phyloP scores from a whole-genome alignment of 2,113 vertebrate genomes.

The Tachuris rubrigastra region DNA sequence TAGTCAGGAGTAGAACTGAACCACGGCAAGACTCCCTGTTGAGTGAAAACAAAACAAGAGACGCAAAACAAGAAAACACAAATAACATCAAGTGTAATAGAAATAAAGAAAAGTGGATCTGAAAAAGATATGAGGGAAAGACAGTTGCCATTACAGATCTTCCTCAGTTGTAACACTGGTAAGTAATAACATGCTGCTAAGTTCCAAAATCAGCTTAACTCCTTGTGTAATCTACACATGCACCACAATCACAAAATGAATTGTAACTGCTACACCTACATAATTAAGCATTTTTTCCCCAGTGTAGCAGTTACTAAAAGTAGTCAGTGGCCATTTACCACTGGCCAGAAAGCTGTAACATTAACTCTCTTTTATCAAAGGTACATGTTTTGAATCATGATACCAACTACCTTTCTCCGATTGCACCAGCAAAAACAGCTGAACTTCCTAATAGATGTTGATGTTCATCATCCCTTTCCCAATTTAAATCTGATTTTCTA shows the following conservation, averaged over 20 bases:
- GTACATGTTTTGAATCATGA: not conserved
- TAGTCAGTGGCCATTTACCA: not conserved
- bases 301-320: not conserved
- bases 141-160: not conserved
- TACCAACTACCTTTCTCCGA: not conserved
- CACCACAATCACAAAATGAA: not conserved
- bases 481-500: not conserved
- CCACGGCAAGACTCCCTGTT: not conserved
- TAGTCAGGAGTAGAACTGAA: not conserved
- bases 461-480: not conserved
- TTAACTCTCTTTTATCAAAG: not conserved
- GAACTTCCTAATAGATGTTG: not conserved
- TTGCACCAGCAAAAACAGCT: not conserved
- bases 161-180: not conserved
- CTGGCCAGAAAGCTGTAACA: not conserved
- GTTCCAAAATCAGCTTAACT: not conserved
- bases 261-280: not conserved
- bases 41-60: not conserved
- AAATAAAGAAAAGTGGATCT: not conserved
- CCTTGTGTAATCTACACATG: not conserved
- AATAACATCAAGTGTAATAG: not conserved
- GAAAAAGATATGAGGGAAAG: not conserved
- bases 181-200: not conserved
- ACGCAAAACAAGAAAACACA: not conserved
- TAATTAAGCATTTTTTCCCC: not conserved